phyloP scores from a whole-genome alignment of 2,888 invertebrate genomes.

The Esperia sulphurella region DNA sequence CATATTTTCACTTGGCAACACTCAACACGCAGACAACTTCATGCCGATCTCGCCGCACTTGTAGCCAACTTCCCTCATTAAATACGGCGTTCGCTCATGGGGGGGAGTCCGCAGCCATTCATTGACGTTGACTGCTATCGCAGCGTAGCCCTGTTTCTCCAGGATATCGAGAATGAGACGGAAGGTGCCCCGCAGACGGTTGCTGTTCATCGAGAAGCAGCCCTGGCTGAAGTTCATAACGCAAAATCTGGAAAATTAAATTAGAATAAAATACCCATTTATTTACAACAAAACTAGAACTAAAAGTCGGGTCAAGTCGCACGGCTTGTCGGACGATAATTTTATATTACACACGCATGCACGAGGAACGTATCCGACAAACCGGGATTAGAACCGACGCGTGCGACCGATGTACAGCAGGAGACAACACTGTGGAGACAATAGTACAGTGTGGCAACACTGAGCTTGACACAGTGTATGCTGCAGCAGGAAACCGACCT shows the following conservation, averaged over 20 bases:
- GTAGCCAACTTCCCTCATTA: conserved; percentile 76
- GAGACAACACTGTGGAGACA: no score
- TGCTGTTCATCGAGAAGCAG: conserved; percentile 80
- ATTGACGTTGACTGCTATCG: conserved; percentile 73
- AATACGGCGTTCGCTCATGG: conserved; percentile 81
- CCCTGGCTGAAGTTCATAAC: conserved; percentile 72
- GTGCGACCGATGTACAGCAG: no score
- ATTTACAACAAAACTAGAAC: no score
- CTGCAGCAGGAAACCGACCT: no score
- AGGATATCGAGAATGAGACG: conserved; percentile 75
- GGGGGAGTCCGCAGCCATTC: conserved; percentile 76
- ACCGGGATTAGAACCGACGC: no score
- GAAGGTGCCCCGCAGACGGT: conserved; percentile 73
- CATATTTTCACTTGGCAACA: not conserved
- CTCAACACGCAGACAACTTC: conserved; percentile 50
- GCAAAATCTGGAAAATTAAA: conserved; percentile 80
- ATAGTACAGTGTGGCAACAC: no score
- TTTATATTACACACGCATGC: no score
- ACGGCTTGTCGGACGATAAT: no score
- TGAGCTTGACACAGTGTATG: no score
- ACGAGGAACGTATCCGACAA: no score
- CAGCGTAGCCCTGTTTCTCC: conserved; percentile 75
- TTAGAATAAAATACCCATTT: no score
- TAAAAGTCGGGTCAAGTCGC: no score
- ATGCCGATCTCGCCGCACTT: conserved; percentile 71